Percentiles rank a stretch among this genome's conserved stretches.
Conservation (phyloP, 2,797 vertebrate genomes). For the Hemibagrus guttatus region DNA sequence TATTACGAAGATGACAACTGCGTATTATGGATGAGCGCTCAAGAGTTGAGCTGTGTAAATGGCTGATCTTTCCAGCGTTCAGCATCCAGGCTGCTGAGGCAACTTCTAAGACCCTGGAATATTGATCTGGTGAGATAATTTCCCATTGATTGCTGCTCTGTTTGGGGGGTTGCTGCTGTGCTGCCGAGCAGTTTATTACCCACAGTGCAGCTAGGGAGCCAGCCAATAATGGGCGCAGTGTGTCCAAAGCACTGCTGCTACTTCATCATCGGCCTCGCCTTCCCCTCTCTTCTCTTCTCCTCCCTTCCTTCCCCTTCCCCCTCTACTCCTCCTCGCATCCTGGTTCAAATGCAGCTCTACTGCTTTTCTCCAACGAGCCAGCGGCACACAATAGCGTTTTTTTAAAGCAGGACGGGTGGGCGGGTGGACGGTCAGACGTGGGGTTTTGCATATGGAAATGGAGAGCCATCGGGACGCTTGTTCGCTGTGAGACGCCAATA, state of each 20-base stretch:
- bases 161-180: conserved; percentile 77
- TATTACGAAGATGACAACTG: conserved; percentile 25
- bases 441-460: conserved; percentile 30
- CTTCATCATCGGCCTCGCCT: conserved; percentile 63
- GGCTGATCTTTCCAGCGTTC: conserved; percentile 64
- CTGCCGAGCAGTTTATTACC: conserved; percentile 80
- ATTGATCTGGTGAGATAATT: conserved; percentile 82
- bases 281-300: conserved; percentile 23
- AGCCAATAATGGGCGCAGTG: conserved; percentile 74
- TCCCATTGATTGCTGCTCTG: conserved; percentile 82
- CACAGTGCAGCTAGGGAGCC: conserved; percentile 75
- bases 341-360: conserved; percentile 24
- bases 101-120: conserved; percentile 70
- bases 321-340: not conserved
- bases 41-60: conserved; percentile 45
- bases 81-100: conserved; percentile 61
- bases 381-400: conserved; percentile 3
- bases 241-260: conserved; percentile 68
- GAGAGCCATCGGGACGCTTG: conserved; percentile 7
- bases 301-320: not conserved
- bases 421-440: not conserved
- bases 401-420: not conserved
- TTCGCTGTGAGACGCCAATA: conserved; percentile 17
- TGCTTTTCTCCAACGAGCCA: conserved; percentile 19
- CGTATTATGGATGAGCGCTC: not conserved